Conservation (phyloP, 2,797 vertebrate genomes). For the Gymnoscopelus braueri region DNA sequence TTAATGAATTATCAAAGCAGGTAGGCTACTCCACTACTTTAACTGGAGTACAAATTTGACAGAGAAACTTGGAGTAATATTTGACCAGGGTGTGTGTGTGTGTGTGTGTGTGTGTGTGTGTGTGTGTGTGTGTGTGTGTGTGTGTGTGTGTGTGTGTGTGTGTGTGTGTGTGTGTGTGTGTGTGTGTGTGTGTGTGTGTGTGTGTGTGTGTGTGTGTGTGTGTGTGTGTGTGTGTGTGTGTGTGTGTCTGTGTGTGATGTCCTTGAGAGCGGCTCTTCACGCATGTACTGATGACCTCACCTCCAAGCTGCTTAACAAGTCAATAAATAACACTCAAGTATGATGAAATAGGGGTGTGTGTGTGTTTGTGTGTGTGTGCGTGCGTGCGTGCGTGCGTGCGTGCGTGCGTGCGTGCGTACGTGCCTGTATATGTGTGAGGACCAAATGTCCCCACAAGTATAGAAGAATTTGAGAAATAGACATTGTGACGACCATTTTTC, state of each 20-base stretch:
- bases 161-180: too few relatives aligned
- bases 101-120: not conserved
- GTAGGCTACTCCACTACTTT: too few relatives aligned
- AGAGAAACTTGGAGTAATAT: not conserved
- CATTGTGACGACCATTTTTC: too few relatives aligned
- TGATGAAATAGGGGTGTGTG: slow-evolving; percentile 1
- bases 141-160: not conserved
- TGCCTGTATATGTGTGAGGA: too few relatives aligned
- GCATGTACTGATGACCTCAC: slow-evolving; percentile 12
- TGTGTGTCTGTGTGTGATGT: slow-evolving; percentile 8
- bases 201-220: too few relatives aligned
- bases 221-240: not conserved
- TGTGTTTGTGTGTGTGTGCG: not conserved
- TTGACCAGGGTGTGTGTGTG: not conserved
- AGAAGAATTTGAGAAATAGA: too few relatives aligned
- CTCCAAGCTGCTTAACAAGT: slow-evolving; percentile 14
- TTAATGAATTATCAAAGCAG: too few relatives aligned
- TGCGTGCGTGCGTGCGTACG: not conserved
- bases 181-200: too few relatives aligned
- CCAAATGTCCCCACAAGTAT: too few relatives aligned
- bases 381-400: not conserved
- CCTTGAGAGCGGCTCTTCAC: slow-evolving; percentile 18
- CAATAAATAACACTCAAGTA: slow-evolving; percentile 31
- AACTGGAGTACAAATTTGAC: too few relatives aligned
- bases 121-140: not conserved